These are phyloP conservation scores for Panthera tigris DNA, from an alignment of 2,113 vertebrate genomes.

Conservation along the genomic window DNA sequence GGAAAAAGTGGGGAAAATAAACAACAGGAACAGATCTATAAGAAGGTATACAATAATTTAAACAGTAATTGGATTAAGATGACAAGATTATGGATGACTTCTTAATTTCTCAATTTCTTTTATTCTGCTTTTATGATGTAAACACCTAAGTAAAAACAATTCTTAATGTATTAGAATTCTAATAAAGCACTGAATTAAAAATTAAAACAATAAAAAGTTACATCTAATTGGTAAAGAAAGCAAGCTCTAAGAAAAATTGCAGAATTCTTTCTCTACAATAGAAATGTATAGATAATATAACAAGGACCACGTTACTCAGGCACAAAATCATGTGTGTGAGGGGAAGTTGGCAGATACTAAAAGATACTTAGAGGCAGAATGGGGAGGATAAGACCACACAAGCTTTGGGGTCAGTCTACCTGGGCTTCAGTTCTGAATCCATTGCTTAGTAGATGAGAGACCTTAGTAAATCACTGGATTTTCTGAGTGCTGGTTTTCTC, in stretches of 20 bases:
- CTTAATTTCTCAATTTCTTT: slow-evolving; percentile 19
- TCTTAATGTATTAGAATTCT: not conserved
- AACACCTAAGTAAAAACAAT: slow-evolving; percentile 44
- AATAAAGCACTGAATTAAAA: slow-evolving; percentile 8
- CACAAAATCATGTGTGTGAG: not conserved
- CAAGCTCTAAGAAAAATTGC: not conserved
- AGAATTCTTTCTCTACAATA: not conserved
- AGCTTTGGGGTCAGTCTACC: not conserved
- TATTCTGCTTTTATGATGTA: not conserved
- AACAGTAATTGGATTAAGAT: slow-evolving; percentile 11
- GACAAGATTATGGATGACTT: not conserved
- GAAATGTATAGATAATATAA: not conserved
- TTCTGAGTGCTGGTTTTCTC: not conserved
- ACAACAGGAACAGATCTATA: not conserved
- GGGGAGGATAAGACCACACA: not conserved
- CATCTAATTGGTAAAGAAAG: not conserved
- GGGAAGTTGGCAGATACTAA: not conserved
- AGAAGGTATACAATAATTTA: not conserved
- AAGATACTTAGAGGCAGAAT: not conserved
- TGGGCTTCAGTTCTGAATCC: not conserved
- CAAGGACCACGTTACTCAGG: not conserved
- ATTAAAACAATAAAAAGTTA: slow-evolving; percentile 29
- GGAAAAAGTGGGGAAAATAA: not conserved
- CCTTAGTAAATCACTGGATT: not conserved
- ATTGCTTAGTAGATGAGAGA: not conserved